These are phyloP conservation scores for Pseudoatta argentina DNA, from an alignment of 1,140 invertebrate genomes.

Conservation along the genomic window DNA sequence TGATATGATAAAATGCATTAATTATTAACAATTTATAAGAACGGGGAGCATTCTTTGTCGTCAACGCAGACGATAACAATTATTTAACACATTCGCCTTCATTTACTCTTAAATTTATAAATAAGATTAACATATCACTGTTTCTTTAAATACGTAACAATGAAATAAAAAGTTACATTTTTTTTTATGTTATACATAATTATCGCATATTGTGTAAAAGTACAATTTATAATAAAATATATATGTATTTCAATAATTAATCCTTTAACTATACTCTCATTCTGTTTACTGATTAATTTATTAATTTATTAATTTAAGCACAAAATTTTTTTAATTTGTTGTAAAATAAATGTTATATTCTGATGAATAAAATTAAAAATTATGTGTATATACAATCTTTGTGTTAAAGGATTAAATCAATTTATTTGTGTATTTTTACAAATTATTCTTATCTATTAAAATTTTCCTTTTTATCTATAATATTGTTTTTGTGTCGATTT, in stretches of 20 bases:
- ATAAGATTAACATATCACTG: constrained; percentile 9
- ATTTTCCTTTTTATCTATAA: constrained; percentile 10
- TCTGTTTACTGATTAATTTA: neutral
- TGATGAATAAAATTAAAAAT: constrained; percentile 4
- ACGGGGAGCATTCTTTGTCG: neutral
- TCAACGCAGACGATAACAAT: constrained; percentile 28
- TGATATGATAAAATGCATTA: constrained; percentile 29
- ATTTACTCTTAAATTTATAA: constrained; percentile 29
- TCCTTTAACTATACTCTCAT: neutral
- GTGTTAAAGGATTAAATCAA: constrained; percentile 37
- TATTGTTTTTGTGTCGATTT: constrained; percentile 15
- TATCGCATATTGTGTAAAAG: neutral
- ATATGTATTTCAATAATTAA: constrained; percentile 11
- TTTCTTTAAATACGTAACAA: neutral
- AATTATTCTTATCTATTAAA: constrained; percentile 30
- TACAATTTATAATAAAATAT: neutral
- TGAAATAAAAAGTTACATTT: constrained; percentile 23
- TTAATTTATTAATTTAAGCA: neutral
- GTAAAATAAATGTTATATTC: neutral
- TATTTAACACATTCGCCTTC: neutral
- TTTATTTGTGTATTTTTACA: constrained; percentile 7
- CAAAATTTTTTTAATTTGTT: neutral
- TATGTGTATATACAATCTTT: neutral
- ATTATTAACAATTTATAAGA: constrained; percentile 13
- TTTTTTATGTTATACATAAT: constrained; percentile 15